These are phyloP conservation scores for Thecophora atra DNA, from an alignment of 2,888 invertebrate genomes.

Conservation along the genomic window DNA sequence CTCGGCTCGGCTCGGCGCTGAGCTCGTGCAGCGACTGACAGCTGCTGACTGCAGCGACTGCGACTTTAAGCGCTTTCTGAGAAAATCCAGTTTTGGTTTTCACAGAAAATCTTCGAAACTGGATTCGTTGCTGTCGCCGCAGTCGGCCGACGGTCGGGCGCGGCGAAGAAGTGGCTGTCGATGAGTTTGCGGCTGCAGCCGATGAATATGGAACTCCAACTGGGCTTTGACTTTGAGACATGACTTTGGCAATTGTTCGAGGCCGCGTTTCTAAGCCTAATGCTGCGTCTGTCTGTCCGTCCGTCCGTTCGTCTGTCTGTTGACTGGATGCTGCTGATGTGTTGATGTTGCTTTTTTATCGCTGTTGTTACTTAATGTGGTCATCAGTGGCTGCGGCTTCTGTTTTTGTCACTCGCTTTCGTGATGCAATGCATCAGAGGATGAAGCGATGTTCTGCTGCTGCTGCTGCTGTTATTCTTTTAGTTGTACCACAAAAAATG, in stretches of 20 bases:
- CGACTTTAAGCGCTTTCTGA: conserved; percentile 44
- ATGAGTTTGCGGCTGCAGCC: conserved; percentile 43
- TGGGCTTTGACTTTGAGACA: conserved; percentile 57
- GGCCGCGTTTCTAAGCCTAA: conserved; percentile 24
- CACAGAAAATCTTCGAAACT: conserved; percentile 44
- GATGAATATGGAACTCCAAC: conserved; percentile 64
- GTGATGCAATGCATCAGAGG: conserved; percentile 29
- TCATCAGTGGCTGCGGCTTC: conserved; percentile 30
- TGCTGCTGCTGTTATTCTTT: conserved; percentile 32
- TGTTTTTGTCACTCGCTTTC: conserved; percentile 24
- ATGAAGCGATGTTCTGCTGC: conserved; percentile 25
- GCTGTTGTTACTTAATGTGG: conserved; percentile 33
- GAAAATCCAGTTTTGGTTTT: conserved; percentile 50
- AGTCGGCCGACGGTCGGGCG: not conserved
- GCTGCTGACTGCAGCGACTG: too few species aligned
- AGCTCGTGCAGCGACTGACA: not conserved
- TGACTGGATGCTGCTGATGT: not conserved
- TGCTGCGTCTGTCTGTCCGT: not conserved
- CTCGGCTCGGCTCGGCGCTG: too few species aligned
- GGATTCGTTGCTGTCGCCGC: conserved; percentile 41
- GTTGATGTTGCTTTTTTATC: conserved; percentile 1
- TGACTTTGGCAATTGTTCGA: conserved; percentile 46
- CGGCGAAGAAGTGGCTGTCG: conserved; percentile 15
- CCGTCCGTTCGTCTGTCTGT: too few species aligned
- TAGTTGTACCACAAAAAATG: conserved; percentile 41